A percentile compares a stretch with the other conserved stretches of the same genome.
Conservation (phyloP, 2,888 invertebrate species). For the Argyra leucocephala region DNA sequence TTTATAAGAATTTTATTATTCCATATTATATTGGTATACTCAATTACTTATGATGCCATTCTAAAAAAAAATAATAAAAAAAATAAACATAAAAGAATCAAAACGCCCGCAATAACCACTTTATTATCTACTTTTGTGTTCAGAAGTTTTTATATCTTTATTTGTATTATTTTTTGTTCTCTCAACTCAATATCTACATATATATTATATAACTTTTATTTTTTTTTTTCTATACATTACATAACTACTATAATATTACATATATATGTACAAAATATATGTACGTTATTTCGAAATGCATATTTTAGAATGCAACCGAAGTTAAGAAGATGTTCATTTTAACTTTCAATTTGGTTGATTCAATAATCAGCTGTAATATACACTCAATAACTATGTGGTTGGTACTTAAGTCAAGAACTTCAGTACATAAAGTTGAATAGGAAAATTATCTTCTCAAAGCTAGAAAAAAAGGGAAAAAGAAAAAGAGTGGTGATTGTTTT, state of each 20-base stretch:
- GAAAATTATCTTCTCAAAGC: background rate
- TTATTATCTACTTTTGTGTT: slow-evolving; percentile 6
- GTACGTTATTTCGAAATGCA: background rate
- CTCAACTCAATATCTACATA: background rate
- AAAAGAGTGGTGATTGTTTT: background rate
- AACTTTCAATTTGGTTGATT: background rate
- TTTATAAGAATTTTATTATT: too few species aligned
- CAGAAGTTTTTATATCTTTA: background rate
- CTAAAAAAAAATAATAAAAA: too few species aligned
- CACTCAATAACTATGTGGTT: background rate
- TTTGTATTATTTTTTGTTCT: background rate
- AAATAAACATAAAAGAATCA: background rate
- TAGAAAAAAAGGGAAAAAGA: too few species aligned
- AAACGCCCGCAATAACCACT: background rate
- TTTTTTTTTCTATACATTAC: too few species aligned
- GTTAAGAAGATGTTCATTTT: background rate
- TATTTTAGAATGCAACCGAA: background rate
- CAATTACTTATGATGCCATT: too few species aligned
- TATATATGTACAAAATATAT: background rate
- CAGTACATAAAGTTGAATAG: background rate
- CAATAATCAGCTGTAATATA: background rate
- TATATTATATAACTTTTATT: background rate
- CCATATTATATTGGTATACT: too few species aligned
- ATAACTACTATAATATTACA: background rate
- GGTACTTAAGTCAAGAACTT: background rate